Percentiles rank a stretch among this genome's conserved stretches.
Evolutionary conservation across 2,888 invertebrate genomes (phyloP).

Genomic region (Digitonthophagus gazella): DNA sequence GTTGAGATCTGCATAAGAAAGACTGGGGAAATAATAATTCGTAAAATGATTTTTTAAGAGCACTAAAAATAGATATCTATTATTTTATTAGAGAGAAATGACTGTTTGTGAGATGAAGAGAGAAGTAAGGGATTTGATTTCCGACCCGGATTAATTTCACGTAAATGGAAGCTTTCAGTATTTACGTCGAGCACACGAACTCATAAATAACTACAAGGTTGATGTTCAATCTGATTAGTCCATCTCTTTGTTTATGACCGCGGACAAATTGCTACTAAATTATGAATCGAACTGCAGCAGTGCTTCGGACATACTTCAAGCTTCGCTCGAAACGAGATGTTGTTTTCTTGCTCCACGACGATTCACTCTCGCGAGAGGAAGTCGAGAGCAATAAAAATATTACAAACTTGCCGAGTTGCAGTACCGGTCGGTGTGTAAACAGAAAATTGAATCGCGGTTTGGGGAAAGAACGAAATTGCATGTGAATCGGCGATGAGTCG

Average conservation of each 20-base stretch:
- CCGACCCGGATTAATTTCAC: too few relatives aligned
- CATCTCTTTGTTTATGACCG: slow-evolving; percentile 10
- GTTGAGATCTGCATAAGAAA: too few relatives aligned
- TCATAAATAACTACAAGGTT: not conserved
- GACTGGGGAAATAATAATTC: too few relatives aligned
- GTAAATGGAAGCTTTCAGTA: too few relatives aligned
- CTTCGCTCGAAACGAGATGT: not conserved
- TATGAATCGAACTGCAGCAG: slow-evolving; percentile 13
- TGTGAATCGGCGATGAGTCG: not conserved
- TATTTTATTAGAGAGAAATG: too few relatives aligned
- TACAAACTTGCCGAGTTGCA: not conserved
- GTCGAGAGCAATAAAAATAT: not conserved
- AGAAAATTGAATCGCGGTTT: not conserved
- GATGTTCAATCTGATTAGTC: not conserved
- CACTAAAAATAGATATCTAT: too few relatives aligned
- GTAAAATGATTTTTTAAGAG: too few relatives aligned
- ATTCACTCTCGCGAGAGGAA: too few relatives aligned
- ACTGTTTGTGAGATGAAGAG: too few relatives aligned
- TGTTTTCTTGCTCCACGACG: too few relatives aligned
- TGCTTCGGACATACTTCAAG: not conserved
- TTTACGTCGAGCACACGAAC: too few relatives aligned
- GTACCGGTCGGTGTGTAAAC: not conserved
- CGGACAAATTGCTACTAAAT: slow-evolving; percentile 13
- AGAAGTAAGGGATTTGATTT: too few relatives aligned
- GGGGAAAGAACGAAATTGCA: not conserved